Evolutionary conservation across 2,888 invertebrate genomes (phyloP).

Genomic region (Plebejus melissa): DNA sequence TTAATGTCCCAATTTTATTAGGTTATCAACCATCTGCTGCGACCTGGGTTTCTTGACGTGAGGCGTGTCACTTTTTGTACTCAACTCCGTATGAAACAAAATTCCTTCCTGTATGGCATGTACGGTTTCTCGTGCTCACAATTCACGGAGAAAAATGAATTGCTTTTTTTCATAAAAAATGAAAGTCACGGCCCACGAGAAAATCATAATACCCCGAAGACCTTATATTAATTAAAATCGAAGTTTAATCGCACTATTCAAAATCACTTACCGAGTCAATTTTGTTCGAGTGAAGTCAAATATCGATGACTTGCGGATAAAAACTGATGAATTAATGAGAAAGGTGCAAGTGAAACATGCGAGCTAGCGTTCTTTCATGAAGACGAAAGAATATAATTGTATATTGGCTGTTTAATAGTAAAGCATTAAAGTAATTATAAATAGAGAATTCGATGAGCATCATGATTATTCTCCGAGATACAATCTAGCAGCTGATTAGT

Average conservation of each 20-base stretch:
- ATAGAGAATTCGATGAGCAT: constrained; percentile 48
- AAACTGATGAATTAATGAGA: constrained; percentile 42
- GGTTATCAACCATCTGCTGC: constrained; percentile 28
- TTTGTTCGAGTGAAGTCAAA: constrained; percentile 29
- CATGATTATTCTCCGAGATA: constrained; percentile 46
- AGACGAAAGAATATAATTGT: constrained; percentile 51
- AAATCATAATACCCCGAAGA: constrained; percentile 22
- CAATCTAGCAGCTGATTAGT: constrained; percentile 27
- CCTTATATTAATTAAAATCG: constrained; percentile 31
- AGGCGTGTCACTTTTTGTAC: background rate
- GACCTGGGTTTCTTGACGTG: background rate
- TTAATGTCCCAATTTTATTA: constrained; percentile 28
- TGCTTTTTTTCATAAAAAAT: background rate
- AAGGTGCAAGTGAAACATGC: constrained; percentile 42
- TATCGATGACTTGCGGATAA: constrained; percentile 39
- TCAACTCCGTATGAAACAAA: constrained; percentile 3
- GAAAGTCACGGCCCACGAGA: constrained; percentile 23
- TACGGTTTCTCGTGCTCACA: constrained; percentile 13
- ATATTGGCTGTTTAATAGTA: constrained; percentile 40
- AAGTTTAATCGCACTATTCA: constrained; percentile 32
- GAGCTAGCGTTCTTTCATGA: constrained; percentile 35
- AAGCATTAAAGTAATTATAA: constrained; percentile 36
- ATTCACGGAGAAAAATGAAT: constrained; percentile 10
- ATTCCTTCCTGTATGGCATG: constrained; percentile 13
- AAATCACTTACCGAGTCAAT: constrained; percentile 36